These are phyloP conservation scores for Fistularia commersonii DNA, from an alignment of 2,797 vertebrate genomes.

Conservation along the genomic window DNA sequence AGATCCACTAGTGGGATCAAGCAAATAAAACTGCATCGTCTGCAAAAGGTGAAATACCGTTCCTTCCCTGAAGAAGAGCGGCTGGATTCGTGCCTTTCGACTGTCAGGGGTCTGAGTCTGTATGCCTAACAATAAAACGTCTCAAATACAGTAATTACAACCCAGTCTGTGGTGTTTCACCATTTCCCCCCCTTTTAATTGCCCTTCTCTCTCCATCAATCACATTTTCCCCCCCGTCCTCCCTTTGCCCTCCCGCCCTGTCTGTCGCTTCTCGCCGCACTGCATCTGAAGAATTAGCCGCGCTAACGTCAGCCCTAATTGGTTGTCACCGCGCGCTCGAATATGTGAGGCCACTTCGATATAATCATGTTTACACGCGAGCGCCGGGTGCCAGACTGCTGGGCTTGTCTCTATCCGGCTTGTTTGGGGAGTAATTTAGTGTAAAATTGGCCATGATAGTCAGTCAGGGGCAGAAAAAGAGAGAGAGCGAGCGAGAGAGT, in stretches of 20 bases:
- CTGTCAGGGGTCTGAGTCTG: too few relatives aligned
- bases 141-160: too few relatives aligned
- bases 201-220: slow-evolving; percentile 38
- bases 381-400: slow-evolving; percentile 61
- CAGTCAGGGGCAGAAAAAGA: slow-evolving; percentile 44
- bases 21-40: too few relatives aligned
- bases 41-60: too few relatives aligned
- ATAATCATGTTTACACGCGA: slow-evolving; percentile 74
- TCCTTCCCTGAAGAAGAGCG: too few relatives aligned
- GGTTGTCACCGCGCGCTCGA: slow-evolving; percentile 68
- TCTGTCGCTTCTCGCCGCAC: slow-evolving; percentile 31
- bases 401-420: slow-evolving; percentile 63
- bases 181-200: slow-evolving; percentile 63
- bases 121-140: too few relatives aligned
- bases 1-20: too few relatives aligned
- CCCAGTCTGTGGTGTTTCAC: slow-evolving; percentile 10
- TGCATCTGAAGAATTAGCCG: slow-evolving; percentile 70
- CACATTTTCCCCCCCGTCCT: slow-evolving; percentile 9
- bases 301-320: slow-evolving; percentile 71
- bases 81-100: too few relatives aligned
- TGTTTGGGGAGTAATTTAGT: slow-evolving; percentile 73
- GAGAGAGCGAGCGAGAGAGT: slow-evolving; percentile 41
- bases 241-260: slow-evolving; percentile 21
- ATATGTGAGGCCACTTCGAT: slow-evolving; percentile 68
- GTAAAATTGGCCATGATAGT: slow-evolving; percentile 74